Percentiles rank a stretch among this genome's conserved stretches.
These are phyloP conservation scores for Hyperoplus lanceolatus DNA, from an alignment of 2,797 vertebrate species.

Conservation along the genomic window DNA sequence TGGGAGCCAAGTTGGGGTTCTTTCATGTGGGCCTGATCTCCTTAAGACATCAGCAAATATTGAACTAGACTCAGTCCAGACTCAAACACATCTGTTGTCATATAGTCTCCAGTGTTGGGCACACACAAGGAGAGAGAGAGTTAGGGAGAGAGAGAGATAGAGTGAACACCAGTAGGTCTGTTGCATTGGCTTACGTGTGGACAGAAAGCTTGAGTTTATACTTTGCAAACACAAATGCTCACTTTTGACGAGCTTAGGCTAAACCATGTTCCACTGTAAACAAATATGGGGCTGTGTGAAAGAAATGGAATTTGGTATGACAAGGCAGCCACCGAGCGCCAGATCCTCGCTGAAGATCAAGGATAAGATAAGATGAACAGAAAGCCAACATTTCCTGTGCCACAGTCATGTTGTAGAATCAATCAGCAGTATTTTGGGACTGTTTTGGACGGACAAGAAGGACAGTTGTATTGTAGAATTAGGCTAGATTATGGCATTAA, in stretches of 20 bases:
- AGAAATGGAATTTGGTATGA: constrained; percentile 60
- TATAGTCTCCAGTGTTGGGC: constrained; percentile 66
- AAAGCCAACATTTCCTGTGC: constrained; percentile 77
- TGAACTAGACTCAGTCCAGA: constrained; percentile 80
- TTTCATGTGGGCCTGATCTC: constrained; percentile 84
- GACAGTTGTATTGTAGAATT: constrained; percentile 70
- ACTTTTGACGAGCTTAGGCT: constrained; percentile 76
- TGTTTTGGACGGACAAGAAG: constrained; percentile 64
- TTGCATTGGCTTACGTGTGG: constrained; percentile 74
- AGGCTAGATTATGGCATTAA: constrained; percentile 73
- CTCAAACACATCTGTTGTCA: constrained; percentile 85
- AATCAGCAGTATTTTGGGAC: constrained; percentile 66
- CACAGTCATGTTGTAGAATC: constrained; percentile 73
- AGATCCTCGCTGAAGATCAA: constrained; percentile 65
- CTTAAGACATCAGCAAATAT: constrained; percentile 83
- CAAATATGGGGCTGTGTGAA: constrained; percentile 64
- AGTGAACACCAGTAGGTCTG: constrained; percentile 68
- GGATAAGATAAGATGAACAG: constrained; percentile 61
- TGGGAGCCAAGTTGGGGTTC: constrained; percentile 79
- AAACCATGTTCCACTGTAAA: constrained; percentile 75
- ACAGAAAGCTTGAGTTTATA: constrained; percentile 79
- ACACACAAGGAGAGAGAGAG: constrained; percentile 42
- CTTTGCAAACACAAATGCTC: constrained; percentile 78
- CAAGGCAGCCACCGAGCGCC: constrained; percentile 49
- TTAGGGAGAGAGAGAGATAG: constrained; percentile 40